These are phyloP conservation scores for Chaunax sp. DNA, from an alignment of 2,797 vertebrate genomes.

Conservation along the genomic window DNA sequence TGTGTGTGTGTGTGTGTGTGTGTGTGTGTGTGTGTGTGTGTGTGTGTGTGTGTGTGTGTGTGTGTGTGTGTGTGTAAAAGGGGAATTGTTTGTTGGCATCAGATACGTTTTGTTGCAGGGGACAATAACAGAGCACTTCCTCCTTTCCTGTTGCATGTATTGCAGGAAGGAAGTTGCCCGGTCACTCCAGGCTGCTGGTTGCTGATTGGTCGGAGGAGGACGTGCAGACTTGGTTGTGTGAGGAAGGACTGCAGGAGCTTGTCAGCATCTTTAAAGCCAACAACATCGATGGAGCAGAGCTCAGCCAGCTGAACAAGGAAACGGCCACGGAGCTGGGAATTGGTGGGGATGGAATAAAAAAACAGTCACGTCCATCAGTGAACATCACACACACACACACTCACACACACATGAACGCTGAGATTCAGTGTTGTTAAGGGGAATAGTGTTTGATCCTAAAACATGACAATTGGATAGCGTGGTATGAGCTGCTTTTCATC, in stretches of 20 bases:
- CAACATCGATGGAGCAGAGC: slow-evolving; percentile 89
- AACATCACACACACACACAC: slow-evolving; percentile 23
- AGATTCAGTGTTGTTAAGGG: slow-evolving; percentile 33
- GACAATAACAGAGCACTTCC: slow-evolving; percentile 49
- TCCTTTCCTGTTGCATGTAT: slow-evolving; percentile 66
- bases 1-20: no score
- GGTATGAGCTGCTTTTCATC: slow-evolving; percentile 57
- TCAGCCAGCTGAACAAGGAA: slow-evolving; percentile 86
- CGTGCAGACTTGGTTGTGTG: slow-evolving; percentile 85
- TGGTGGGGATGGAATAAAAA: slow-evolving; percentile 80
- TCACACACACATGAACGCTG: slow-evolving; percentile 12
- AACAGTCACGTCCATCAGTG: slow-evolving; percentile 16
- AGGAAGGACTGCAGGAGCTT: slow-evolving; percentile 84
- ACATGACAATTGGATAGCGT: slow-evolving; percentile 52
- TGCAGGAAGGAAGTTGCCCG: slow-evolving; percentile 71
- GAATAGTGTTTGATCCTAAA: slow-evolving; percentile 55
- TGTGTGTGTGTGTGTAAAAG: neutral
- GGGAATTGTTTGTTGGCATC: slow-evolving; percentile 32
- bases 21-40: slow-evolving; percentile 7
- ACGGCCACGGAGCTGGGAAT: slow-evolving; percentile 88
- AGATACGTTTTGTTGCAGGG: slow-evolving; percentile 44
- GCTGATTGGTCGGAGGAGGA: slow-evolving; percentile 90
- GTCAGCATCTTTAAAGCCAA: slow-evolving; percentile 84
- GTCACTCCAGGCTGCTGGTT: slow-evolving; percentile 67
- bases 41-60: slow-evolving; percentile 12